Evolutionary conservation across 1,140 invertebrate species (phyloP).

Genomic region (Conus ventricosus): DNA sequence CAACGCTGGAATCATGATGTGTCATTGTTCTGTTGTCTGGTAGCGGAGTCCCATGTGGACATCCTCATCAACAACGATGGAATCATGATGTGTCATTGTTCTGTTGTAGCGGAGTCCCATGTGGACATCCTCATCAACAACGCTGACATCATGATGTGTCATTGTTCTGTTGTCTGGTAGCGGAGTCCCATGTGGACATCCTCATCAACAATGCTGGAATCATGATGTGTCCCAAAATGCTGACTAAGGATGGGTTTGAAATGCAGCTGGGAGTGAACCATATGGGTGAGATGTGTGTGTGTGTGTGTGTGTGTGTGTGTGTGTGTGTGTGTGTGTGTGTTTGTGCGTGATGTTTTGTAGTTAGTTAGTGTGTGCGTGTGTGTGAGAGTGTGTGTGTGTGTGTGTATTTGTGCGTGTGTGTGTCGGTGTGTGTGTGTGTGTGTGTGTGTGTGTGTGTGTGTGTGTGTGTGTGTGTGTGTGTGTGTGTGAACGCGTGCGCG

Average conservation of each 20-base stretch:
- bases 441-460: not conserved
- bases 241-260: constrained; percentile 76
- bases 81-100: constrained; percentile 79
- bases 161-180: no score
- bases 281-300: constrained; percentile 62
- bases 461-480: not conserved
- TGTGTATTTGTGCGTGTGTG: not conserved
- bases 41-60: constrained; percentile 70
- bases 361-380: no score
- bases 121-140: constrained; percentile 84
- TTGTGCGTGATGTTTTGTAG: no score
- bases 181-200: constrained; percentile 75
- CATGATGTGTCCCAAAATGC: constrained; percentile 74
- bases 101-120: constrained; percentile 70
- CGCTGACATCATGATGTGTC: constrained; percentile 81
- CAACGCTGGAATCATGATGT: constrained; percentile 84
- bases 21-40: no score
- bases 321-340: no score
- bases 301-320: not conserved
- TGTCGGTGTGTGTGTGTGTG: not conserved
- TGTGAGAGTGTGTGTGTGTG: not conserved
- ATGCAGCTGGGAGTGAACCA: constrained; percentile 76
- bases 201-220: constrained; percentile 89
- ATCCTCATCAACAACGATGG: constrained; percentile 89
- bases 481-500: no score